Base-by-base conservation (phyloP, 2,797 vertebrate genomes). In the Micrastur ruficollis region DNA sequence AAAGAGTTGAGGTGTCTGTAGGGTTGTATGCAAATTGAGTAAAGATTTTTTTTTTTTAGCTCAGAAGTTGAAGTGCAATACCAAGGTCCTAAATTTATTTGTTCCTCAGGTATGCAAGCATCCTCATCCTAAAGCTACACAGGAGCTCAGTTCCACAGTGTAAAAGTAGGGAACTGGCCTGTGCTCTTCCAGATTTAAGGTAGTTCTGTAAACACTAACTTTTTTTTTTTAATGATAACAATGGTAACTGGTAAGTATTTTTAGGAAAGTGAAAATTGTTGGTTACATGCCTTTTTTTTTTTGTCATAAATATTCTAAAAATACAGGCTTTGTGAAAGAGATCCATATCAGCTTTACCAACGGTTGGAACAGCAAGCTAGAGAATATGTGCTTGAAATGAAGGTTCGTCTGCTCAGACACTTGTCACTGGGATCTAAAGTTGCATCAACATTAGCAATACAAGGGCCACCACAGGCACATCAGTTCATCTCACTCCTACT, bases 341-440 rank as follows among this genome's bases (percentile, higher is more conserved):
- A 99, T 97, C 99, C 99, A 1, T 99, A 99, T 97, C 99, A 99
- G 98, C 98, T 99, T n/a, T 99, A 99, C 96, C 99, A 99, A 84
- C 98, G 99, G n/a, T 87, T 99, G 97, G 99, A 99, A 82, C 99
- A 99, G 96, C 99, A 99, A 95, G 99, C 99, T 21, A 98, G 99
- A 27, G 99, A 99, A 86, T 99, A 99, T 0, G 99, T 99, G 85
- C 98, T 99, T 74, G 99, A 99, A 97, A 99, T 99, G 99, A 99
- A 99, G 97, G 99, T 99, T 87, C 99, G 99, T 42, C 98, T 99
- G 58, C 98, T 99, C 87, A 99, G 99, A 95, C 99, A 99, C 95
- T 97, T 99, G 53, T 99, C 99, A 0, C 94, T 98, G 16, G 98
- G 99, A 20, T 98, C 99, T 23, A 99, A 99, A 95, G 98, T 98